Percentiles rank a stretch among this genome's conserved stretches.
These are phyloP conservation scores for Diarsia mendica DNA, from an alignment of 2,888 invertebrate genomes.

Conservation along the genomic window DNA sequence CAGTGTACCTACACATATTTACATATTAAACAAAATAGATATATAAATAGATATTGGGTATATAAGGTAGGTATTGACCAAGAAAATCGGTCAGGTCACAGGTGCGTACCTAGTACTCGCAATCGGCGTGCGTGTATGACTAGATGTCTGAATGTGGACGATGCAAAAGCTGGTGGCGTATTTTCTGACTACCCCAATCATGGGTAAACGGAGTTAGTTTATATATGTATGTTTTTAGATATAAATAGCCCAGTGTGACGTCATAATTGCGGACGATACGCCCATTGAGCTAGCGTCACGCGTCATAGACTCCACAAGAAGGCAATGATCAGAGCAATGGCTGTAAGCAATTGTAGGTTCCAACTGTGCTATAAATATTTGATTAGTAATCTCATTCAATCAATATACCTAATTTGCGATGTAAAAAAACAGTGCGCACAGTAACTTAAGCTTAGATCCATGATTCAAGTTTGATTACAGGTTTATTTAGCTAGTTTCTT, in stretches of 20 bases:
- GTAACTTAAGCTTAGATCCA: background rate
- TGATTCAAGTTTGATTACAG: background rate
- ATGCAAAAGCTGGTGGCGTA: background rate
- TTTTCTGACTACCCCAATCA: background rate
- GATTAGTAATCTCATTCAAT: background rate
- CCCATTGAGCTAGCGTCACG: constrained; percentile 41
- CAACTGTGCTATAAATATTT: constrained; percentile 17
- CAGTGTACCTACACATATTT: background rate
- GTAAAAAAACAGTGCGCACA: background rate
- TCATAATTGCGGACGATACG: constrained; percentile 43
- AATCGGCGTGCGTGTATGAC: background rate
- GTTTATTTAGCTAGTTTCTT: background rate
- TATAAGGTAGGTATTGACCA: background rate
- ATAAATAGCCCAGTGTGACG: constrained; percentile 25
- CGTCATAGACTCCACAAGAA: constrained; percentile 18
- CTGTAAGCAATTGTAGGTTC: background rate
- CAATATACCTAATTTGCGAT: background rate
- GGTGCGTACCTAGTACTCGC: background rate
- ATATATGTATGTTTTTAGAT: background rate
- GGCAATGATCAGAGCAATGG: constrained; percentile 14
- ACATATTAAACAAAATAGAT: constrained; percentile 12
- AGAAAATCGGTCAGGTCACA: background rate
- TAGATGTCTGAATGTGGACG: background rate
- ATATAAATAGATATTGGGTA: background rate
- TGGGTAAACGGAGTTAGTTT: background rate